Evolutionary conservation across 2,113 vertebrate genomes (phyloP), one percentile per base, ranked within the genome.

Genomic region (Lichenostomus cassidix): DNA sequence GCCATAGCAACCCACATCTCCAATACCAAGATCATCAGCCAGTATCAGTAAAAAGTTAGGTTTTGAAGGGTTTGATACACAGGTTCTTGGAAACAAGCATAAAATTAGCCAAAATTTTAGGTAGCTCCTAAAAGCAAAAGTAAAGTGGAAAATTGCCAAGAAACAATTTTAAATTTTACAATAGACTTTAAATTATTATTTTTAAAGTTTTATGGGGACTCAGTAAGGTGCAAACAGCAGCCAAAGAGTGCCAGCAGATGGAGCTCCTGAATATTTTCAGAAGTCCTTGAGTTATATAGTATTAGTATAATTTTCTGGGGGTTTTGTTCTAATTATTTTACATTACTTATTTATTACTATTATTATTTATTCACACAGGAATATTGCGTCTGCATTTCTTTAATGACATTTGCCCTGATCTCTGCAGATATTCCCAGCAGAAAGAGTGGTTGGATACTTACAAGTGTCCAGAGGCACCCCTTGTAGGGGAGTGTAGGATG

Each of bases 1-100:
- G 28, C 99, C 98, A 42, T 98, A 99, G 85, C 98, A 99, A 16
- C 99, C 98, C 21, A 99, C 27, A 73, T 99, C 98, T 46, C 98
- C 98, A 25, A 99, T 98, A 29, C 99, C 99, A 69, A 99, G 95
- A 90, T 99, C 98, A 80, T 99, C 98, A 15, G 95, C 98, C 97
- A 99, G 97, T 49, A 99, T 98, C 44, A 99, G 92, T 35, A 99
- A 96, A 91, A 99, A 96, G 89, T 98, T 99, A 28, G 98, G 99
- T 93, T 94, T 98, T 19, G 67, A 71, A 56, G 35, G 53, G 29
- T 44, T 81, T 47, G 88, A 46, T 52, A 28, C 3, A 29, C 55
- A 74, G 3, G 6, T 42, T 76, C n/a, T 93, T 67, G 53, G 13
- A 68, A 96, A 65, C 13, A 95, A n/a, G 22, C 31, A 96, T 29